Evolutionary conservation across 1,140 invertebrate species (phyloP), one percentile per base, ranked within the genome.

Genomic region (Dreissena rostriformis): DNA sequence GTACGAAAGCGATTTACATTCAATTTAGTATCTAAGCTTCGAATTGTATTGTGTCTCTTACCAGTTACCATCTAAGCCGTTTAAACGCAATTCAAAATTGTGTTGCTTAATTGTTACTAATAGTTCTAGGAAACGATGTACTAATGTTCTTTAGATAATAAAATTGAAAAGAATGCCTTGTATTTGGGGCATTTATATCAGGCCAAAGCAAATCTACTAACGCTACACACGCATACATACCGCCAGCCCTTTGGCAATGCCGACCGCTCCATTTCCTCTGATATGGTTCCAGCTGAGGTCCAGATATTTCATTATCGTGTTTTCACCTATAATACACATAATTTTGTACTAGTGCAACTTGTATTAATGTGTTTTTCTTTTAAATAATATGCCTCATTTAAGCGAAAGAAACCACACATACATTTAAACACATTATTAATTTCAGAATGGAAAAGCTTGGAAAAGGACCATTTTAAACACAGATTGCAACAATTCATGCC

Each of bases 201-300:
- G 14, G 39, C n/a, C 39, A 26, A 0, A 4, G 29, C 0, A 70
- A 12, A 12, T 1, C 0, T n/a, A 7, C 2, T 0, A 15, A 70
- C 19, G 14, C 10, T 15, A 15, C 39, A 8, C 4, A 70, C 67
- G 19, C 8, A 17, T 39, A 75, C 82, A 86, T 55, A 91, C 91
- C 84, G 80, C 80, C 55, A 91, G 26, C 49, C 88, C 86, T 57
- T 85, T 82, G 14, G 85, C 88, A 4, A 91, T 39, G 5, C 86
- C 87, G 17, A 87, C 82, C 12, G 88, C 91, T 68, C 89, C 89
- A 49, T 89, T 85, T 1, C 84, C 83, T 55, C 91, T 79, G 66
- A 91, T 86, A 75, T 91, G 86, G 82, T 91, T 89, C 88, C 89
- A 91, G 19, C 87, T 87, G 11, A 92, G 86, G 66, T 91, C 90